phyloP scores from a whole-genome alignment of 2,797 vertebrate species.

The Miichthys miiuy region DNA sequence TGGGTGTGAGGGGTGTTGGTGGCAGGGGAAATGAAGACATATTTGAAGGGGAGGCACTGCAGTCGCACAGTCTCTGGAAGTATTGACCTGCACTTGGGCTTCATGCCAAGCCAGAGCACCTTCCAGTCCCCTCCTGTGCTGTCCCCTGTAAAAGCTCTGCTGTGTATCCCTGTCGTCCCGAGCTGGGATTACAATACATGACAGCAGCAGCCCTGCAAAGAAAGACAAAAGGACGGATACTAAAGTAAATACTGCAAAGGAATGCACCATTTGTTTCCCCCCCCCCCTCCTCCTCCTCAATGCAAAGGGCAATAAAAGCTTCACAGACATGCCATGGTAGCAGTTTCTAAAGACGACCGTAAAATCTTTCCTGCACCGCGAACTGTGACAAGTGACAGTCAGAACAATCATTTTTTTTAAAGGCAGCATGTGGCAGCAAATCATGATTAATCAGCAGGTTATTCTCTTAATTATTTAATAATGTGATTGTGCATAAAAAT shows the following conservation, averaged over 20 bases:
- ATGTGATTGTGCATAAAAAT: background rate
- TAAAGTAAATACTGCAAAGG: constrained; percentile 55
- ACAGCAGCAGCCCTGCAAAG: constrained; percentile 19
- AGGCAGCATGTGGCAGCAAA: background rate
- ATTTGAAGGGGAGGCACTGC: constrained; percentile 78
- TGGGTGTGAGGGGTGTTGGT: constrained; percentile 39
- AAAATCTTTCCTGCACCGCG: constrained; percentile 4
- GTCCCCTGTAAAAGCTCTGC: constrained; percentile 57
- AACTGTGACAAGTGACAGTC: constrained; percentile 14
- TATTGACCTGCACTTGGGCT: constrained; percentile 83
- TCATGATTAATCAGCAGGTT: background rate
- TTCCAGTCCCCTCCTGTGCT: constrained; percentile 40
- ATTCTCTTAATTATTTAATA: background rate
- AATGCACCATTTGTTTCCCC: constrained; percentile 40
- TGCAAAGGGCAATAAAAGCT: constrained; percentile 26
- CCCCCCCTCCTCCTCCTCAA: background rate
- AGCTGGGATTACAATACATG: constrained; percentile 53
- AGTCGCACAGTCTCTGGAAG: constrained; percentile 81
- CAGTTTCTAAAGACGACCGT: constrained; percentile 5
- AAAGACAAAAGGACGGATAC: constrained; percentile 49
- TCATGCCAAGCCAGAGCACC: constrained; percentile 76
- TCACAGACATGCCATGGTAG: constrained; percentile 13
- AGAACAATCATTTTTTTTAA: background rate
- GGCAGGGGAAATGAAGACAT: constrained; percentile 72
- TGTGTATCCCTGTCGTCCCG: constrained; percentile 36